Conservation (phyloP, 2,797 vertebrate species). For the Catostomus latipinnis region DNA sequence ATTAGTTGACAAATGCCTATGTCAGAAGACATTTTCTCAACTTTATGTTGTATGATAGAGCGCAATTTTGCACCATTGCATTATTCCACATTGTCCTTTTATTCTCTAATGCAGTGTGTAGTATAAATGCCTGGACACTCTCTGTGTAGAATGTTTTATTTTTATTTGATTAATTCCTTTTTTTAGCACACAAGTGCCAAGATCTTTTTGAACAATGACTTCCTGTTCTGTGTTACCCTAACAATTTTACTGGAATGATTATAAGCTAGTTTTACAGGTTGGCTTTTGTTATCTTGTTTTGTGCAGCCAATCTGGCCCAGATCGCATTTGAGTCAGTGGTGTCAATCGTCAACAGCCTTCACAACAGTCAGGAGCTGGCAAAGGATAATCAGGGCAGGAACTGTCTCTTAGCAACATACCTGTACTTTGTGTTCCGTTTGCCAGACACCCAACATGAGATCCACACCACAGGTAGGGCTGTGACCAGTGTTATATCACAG, state of each 20-base stretch:
- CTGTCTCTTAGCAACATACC: constrained; percentile 91
- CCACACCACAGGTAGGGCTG: constrained; percentile 81
- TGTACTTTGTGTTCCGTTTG: constrained; percentile 93
- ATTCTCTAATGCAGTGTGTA: too few species aligned
- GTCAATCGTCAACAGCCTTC: constrained; percentile 92
- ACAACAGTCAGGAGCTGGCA: constrained; percentile 92
- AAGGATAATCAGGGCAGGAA: constrained; percentile 95
- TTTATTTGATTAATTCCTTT: background rate
- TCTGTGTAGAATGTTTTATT: too few species aligned
- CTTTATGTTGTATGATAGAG: too few species aligned
- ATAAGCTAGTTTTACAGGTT: background rate
- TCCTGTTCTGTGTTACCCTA: background rate
- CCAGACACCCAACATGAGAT: constrained; percentile 85
- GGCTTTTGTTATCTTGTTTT: constrained; percentile 25
- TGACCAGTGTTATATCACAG: background rate
- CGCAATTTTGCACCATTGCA: too few species aligned
- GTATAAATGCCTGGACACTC: too few species aligned
- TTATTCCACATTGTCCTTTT: too few species aligned
- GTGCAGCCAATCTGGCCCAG: constrained; percentile 93
- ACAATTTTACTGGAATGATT: background rate
- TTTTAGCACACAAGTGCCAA: background rate
- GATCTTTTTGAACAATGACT: background rate
- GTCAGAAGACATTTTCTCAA: too few species aligned
- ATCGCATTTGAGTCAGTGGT: constrained; percentile 97
- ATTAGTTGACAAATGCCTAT: too few species aligned